phyloP scores from a whole-genome alignment of 1,140 invertebrate genomes.

The Geopemphigus sp. region DNA sequence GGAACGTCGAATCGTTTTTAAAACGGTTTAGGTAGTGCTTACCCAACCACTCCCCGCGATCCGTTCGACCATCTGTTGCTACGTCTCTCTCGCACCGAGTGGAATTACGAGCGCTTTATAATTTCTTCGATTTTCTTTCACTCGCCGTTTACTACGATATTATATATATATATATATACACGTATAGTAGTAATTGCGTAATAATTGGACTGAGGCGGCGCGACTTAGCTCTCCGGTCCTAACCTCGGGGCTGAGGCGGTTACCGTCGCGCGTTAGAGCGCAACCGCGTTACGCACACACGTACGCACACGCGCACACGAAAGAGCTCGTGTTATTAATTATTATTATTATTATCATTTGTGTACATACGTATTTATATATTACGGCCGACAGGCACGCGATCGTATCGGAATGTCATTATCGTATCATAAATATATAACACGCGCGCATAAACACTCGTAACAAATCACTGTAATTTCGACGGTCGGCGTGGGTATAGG shows the following conservation, averaged over 20 bases:
- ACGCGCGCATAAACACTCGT: background rate
- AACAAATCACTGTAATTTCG: conserved; percentile 30
- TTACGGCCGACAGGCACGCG: conserved; percentile 36
- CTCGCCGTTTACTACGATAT: too few species aligned
- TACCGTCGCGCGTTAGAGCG: conserved; percentile 2
- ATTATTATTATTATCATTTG: too few species aligned
- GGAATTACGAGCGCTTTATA: too few species aligned
- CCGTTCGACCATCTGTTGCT: too few species aligned
- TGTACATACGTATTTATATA: background rate
- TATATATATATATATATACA: too few species aligned
- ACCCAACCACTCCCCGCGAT: too few species aligned
- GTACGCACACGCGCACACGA: background rate
- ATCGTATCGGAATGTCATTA: conserved; percentile 47
- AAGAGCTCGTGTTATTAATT: too few species aligned
- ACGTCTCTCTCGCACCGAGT: too few species aligned
- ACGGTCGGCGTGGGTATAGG: background rate
- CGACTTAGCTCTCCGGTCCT: background rate
- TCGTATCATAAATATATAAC: background rate
- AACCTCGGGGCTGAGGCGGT: conserved; percentile 38
- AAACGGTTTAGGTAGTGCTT: too few species aligned
- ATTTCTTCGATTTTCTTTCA: too few species aligned
- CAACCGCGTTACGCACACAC: conserved; percentile 19
- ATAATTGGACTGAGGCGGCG: conserved; percentile 21
- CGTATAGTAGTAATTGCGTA: too few species aligned
- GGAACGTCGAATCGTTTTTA: too few species aligned